Evolutionary conservation across 2,888 invertebrate species (phyloP).

Genomic region (Neuroscelio doddi): DNA sequence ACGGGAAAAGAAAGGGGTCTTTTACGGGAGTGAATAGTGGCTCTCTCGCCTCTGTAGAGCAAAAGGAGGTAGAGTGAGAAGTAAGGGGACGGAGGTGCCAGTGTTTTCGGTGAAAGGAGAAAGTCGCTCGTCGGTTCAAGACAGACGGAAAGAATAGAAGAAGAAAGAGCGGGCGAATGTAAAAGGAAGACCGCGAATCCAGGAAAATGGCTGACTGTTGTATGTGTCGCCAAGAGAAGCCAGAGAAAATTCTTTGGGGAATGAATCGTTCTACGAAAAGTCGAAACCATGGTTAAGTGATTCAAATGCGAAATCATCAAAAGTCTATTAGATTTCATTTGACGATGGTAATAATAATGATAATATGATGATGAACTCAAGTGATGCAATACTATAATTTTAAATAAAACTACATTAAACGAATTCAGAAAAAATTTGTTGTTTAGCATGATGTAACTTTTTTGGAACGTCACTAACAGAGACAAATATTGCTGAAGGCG

Average conservation of each 20-base stretch:
- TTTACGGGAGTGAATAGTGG: conserved; percentile 64
- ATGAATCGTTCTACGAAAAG: background rate
- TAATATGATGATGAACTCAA: too few species aligned
- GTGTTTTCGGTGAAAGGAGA: conserved; percentile 61
- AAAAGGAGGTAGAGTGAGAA: conserved; percentile 33
- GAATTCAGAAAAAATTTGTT: background rate
- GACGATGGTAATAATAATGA: too few species aligned
- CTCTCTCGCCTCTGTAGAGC: conserved; percentile 49
- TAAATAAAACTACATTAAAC: too few species aligned
- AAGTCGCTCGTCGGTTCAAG: conserved; percentile 50
- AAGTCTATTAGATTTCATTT: too few species aligned
- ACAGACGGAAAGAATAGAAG: conserved; percentile 47
- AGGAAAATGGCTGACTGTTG: conserved; percentile 31
- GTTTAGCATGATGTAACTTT: background rate
- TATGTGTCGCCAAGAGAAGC: conserved; percentile 53
- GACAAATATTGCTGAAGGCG: conserved; percentile 7
- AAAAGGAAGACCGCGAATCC: conserved; percentile 25
- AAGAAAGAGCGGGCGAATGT: conserved; percentile 22
- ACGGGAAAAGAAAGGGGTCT: conserved; percentile 64
- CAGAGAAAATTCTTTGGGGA: conserved; percentile 46
- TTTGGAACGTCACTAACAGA: background rate
- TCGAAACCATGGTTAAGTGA: background rate
- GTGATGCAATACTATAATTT: too few species aligned
- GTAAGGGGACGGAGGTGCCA: conserved; percentile 25
- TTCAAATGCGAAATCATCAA: too few species aligned